These are phyloP conservation scores for Acanthaster planci DNA, from an alignment of 35 echinoderm and acorn worm genomes.

Conservation along the genomic window DNA sequence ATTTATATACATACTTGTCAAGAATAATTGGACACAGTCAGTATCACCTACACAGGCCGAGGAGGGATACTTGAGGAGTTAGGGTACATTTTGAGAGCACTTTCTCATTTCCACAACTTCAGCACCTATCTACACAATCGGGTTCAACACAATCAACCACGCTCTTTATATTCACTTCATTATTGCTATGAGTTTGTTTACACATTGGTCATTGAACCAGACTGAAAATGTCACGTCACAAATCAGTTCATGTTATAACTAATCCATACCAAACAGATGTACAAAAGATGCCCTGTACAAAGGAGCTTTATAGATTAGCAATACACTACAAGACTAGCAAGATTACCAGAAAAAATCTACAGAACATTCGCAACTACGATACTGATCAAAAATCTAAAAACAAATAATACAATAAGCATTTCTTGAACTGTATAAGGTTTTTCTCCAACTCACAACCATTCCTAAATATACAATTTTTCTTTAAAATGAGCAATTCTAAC, in stretches of 20 bases:
- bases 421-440: neutral
- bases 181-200: conserved; percentile 34
- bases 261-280: conserved; percentile 19
- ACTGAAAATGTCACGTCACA: conserved; percentile 3
- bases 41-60: neutral
- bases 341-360: neutral
- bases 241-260: neutral
- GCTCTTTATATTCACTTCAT: conserved; percentile 16
- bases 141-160: neutral
- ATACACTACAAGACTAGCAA: neutral
- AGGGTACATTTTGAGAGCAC: neutral
- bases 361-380: neutral
- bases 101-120: neutral
- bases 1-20: neutral
- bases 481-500: neutral
- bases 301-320: neutral
- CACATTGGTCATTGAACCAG: conserved; percentile 21
- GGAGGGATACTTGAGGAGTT: neutral
- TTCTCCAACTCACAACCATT: neutral
- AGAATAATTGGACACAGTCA: neutral
- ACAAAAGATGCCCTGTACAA: conserved; percentile 5
- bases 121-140: neutral
- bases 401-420: neutral
- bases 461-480: neutral
- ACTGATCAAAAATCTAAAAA: neutral